A percentile compares a stretch with the other conserved stretches of the same genome.
Conservation (phyloP, 2,888 invertebrate species). For the Cerastis leucographa region DNA sequence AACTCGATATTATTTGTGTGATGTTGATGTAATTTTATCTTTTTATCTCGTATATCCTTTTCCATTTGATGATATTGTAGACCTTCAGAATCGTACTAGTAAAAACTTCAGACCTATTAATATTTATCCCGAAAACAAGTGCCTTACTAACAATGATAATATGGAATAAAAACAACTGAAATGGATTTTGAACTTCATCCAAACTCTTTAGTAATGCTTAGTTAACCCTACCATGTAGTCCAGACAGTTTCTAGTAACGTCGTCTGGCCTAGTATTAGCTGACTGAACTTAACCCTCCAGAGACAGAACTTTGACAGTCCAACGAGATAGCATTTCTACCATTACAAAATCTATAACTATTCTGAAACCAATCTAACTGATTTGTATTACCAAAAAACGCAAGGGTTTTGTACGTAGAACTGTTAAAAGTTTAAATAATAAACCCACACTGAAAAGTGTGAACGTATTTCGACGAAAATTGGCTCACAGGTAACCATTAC, state of each 20-base stretch:
- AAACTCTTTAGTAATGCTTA: conserved; percentile 10
- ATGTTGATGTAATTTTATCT: neutral
- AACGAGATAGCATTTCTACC: conserved; percentile 28
- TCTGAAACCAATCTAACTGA: conserved; percentile 43
- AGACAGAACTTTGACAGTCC: conserved; percentile 45
- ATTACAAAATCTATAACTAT: conserved; percentile 34
- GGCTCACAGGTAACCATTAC: neutral
- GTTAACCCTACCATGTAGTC: conserved; percentile 32
- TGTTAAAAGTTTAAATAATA: conserved; percentile 26
- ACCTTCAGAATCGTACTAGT: neutral
- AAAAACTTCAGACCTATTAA: neutral
- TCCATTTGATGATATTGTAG: neutral
- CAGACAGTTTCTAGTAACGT: conserved; percentile 31
- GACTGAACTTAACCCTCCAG: conserved; percentile 36
- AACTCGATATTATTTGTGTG: neutral
- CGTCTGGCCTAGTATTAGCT: conserved; percentile 42
- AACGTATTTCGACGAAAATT: neutral
- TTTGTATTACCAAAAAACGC: conserved; percentile 48
- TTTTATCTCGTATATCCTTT: neutral
- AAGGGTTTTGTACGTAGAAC: conserved; percentile 21
- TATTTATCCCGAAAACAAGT: neutral
- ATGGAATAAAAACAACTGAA: neutral
- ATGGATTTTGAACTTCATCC: neutral
- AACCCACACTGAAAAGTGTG: neutral
- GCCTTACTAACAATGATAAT: neutral